These are phyloP conservation scores for Vulpes vulpes DNA, from an alignment of 2,113 vertebrate genomes.

Conservation along the genomic window DNA sequence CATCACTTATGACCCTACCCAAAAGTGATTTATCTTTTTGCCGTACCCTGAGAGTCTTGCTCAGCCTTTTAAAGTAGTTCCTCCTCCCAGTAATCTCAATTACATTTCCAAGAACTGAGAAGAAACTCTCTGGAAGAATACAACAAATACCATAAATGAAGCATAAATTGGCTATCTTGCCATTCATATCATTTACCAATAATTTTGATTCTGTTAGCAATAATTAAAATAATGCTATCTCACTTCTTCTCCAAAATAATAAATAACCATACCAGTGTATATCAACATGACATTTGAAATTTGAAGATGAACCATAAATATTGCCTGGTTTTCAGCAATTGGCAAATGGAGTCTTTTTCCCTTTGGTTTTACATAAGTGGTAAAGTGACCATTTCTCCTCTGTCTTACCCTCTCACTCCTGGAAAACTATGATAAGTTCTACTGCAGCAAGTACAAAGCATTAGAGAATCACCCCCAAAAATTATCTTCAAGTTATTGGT, in stretches of 20 bases:
- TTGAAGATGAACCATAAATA: not conserved
- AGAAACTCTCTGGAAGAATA: not conserved
- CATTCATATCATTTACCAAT: not conserved
- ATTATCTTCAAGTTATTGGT: not conserved
- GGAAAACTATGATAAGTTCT: not conserved
- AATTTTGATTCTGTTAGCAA: not conserved
- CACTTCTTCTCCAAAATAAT: not conserved
- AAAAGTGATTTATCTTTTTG: not conserved
- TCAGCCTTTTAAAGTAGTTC: not conserved
- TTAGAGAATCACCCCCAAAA: not conserved
- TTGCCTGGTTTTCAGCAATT: not conserved
- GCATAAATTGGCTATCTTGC: not conserved
- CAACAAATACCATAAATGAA: not conserved
- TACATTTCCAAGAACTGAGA: not conserved
- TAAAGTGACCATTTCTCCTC: not conserved
- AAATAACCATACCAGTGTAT: not conserved
- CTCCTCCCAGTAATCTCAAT: not conserved
- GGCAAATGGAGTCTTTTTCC: not conserved
- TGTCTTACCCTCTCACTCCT: not conserved
- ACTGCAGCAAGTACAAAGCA: not conserved
- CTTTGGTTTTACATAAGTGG: not conserved
- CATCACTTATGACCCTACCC: not conserved
- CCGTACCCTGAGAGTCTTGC: not conserved
- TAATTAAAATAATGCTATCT: not conserved
- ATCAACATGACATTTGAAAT: not conserved